These are phyloP conservation scores for Heterocephalus glaber DNA, from an alignment of 2,113 vertebrate species.

Conservation along the genomic window DNA sequence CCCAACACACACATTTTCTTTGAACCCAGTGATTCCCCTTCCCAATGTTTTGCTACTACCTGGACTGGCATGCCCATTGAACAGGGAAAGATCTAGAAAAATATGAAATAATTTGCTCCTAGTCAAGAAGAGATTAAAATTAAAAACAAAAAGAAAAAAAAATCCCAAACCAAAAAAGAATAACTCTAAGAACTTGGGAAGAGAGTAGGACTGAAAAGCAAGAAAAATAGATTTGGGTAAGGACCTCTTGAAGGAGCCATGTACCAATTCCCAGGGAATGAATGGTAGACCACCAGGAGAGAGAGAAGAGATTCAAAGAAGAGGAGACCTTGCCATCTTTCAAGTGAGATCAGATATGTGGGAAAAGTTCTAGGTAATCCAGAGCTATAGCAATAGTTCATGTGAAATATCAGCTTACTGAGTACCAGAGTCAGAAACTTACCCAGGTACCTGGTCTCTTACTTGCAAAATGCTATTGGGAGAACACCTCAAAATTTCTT, in stretches of 20 bases:
- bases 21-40: too few species aligned
- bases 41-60: not conserved
- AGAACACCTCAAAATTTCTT: not conserved
- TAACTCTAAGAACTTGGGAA: not conserved
- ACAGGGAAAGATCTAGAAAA: not conserved
- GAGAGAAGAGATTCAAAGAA: not conserved
- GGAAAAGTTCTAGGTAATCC: not conserved
- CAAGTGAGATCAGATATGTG: too few species aligned
- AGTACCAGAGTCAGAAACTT: not conserved
- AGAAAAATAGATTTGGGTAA: not conserved
- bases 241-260: not conserved
- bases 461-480: not conserved
- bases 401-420: not conserved
- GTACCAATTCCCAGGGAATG: not conserved
- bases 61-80: fast-evolving
- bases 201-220: not conserved
- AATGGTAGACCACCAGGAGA: not conserved
- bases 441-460: not conserved
- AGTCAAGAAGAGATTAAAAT: not conserved
- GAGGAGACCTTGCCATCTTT: not conserved
- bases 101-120: not conserved
- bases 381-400: not conserved
- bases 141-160: not conserved
- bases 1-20: not conserved
- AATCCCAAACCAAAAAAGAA: not conserved